A percentile compares a stretch with the other conserved stretches of the same genome.
Conservation (phyloP, 2,113 vertebrate genomes). For the Ursus arctos region DNA sequence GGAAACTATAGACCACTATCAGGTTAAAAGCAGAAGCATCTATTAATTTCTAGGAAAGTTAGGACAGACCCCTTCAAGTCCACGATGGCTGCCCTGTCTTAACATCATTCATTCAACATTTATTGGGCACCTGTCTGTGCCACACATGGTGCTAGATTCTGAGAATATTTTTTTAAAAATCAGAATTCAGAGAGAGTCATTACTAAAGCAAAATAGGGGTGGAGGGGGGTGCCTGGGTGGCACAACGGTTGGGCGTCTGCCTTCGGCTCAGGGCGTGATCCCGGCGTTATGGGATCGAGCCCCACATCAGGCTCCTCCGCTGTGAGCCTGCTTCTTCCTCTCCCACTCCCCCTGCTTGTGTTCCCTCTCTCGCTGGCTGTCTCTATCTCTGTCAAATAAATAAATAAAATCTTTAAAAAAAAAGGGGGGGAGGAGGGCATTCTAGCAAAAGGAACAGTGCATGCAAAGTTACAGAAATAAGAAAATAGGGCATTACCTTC, state of each 20-base stretch:
- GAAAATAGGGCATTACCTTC: background rate
- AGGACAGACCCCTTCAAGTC: background rate
- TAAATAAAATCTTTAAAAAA: background rate
- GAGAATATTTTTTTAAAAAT: background rate
- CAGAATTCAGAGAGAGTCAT: background rate
- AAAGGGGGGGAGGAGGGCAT: background rate
- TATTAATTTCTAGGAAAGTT: background rate
- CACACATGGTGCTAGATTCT: background rate
- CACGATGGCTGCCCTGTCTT: background rate
- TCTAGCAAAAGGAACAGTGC: background rate
- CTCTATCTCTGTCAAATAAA: too few species aligned
- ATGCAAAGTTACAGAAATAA: background rate
- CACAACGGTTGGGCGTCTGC: too few species aligned
- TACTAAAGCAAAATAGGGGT: background rate
- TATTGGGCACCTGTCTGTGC: background rate
- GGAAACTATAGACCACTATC: background rate
- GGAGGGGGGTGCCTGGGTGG: too few species aligned
- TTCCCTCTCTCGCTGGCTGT: too few species aligned
- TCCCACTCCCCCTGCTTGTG: too few species aligned
- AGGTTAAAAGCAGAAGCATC: background rate
- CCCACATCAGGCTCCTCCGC: too few species aligned
- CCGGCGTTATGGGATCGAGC: too few species aligned
- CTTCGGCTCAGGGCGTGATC: too few species aligned
- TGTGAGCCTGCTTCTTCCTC: too few species aligned
- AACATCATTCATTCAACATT: background rate